Conservation (phyloP, 1,140 invertebrate genomes). For the Cyrtorhinus lividipennis region DNA sequence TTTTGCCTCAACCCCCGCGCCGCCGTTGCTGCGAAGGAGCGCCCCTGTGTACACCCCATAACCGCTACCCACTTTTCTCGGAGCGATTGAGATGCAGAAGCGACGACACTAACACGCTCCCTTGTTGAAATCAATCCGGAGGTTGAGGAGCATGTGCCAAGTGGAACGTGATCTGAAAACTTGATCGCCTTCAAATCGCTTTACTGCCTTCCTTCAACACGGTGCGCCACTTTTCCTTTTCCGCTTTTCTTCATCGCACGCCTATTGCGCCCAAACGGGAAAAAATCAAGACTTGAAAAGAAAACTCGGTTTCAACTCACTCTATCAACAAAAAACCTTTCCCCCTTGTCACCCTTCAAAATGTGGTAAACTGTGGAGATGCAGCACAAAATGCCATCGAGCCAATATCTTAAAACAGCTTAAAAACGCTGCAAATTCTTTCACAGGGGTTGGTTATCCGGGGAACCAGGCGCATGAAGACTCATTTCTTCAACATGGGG, state of each 20-base stretch:
- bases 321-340: no score
- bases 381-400: no score
- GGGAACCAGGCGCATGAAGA: no score
- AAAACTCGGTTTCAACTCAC: no score
- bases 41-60: neutral
- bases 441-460: no score
- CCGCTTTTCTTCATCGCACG: neutral
- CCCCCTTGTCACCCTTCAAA: no score
- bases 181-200: neutral
- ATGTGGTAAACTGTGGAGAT: no score
- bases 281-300: neutral
- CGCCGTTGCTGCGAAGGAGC: neutral
- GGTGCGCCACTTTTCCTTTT: neutral
- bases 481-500: no score
- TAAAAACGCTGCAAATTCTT: no score
- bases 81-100: conserved; percentile 4
- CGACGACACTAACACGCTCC: neutral
- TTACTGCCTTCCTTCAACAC: conserved; percentile 9
- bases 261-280: neutral
- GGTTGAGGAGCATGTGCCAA: conserved; percentile 9
- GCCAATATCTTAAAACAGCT: no score
- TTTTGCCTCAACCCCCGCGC: neutral
- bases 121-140: conserved; percentile 7
- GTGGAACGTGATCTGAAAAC: conserved; percentile 7
- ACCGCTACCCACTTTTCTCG: neutral